Percentiles rank a stretch among this genome's conserved stretches.
Conservation (phyloP, 2,888 invertebrate species). For the Drosophila melanosoma region DNA sequence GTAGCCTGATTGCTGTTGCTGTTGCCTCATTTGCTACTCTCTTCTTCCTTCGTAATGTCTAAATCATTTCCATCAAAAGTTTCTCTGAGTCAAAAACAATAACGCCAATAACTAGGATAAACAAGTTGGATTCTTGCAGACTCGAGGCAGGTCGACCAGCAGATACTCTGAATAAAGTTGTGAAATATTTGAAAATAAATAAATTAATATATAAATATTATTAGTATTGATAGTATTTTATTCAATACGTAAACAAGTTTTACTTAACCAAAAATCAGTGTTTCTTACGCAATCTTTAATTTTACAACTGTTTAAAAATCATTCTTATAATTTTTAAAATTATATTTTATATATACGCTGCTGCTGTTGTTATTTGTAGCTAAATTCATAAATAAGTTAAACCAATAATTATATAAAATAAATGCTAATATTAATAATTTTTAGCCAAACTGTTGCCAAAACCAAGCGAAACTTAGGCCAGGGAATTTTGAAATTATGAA, state of each 20-base stretch:
- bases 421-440: not conserved
- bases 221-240: not conserved
- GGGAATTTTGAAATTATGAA: conserved; percentile 29
- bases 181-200: not conserved
- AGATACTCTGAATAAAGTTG: not conserved
- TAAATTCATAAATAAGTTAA: not conserved
- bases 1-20: conserved; percentile 38
- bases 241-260: not conserved
- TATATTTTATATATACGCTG: not conserved
- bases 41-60: conserved; percentile 45
- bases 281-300: not conserved
- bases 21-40: conserved; percentile 44
- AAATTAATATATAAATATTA: not conserved
- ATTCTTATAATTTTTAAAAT: too few species aligned
- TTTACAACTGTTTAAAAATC: not conserved
- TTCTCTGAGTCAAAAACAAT: conserved; percentile 31
- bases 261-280: too few species aligned
- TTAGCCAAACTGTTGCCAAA: not conserved
- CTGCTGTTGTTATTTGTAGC: not conserved
- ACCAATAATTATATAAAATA: not conserved
- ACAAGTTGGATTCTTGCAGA: conserved; percentile 3
- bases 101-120: conserved; percentile 23
- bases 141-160: not conserved
- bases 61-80: conserved; percentile 59
- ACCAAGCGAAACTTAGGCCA: not conserved